Evolutionary conservation across 1,140 invertebrate species (phyloP).

Genomic region (Drosophila mojavensis): DNA sequence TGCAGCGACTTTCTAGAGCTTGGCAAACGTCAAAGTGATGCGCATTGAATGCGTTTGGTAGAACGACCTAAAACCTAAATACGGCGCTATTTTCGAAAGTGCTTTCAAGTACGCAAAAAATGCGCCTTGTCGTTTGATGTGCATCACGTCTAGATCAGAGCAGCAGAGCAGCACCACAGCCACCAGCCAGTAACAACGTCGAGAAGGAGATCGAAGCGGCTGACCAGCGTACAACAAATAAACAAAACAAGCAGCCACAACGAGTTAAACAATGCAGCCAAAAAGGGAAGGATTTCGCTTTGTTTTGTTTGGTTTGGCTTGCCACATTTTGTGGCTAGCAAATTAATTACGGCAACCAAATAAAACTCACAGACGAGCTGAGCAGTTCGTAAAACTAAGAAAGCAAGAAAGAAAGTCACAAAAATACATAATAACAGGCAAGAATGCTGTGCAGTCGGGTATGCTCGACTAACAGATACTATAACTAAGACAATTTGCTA

Average conservation of each 20-base stretch:
- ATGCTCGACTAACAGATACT: neutral
- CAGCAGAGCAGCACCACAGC: neutral
- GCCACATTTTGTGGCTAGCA: slow-evolving; percentile 48
- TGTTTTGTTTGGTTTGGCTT: neutral
- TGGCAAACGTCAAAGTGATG: slow-evolving; percentile 65
- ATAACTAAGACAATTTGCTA: neutral
- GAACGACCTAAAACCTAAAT: slow-evolving; percentile 68
- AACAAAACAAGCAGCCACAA: slow-evolving; percentile 54
- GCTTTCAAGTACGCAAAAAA: slow-evolving; percentile 58
- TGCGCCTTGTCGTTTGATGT: slow-evolving; percentile 55
- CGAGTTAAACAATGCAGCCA: slow-evolving; percentile 50
- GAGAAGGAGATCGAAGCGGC: slow-evolving; percentile 16
- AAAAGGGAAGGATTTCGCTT: slow-evolving; percentile 38
- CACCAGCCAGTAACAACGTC: too few species aligned
- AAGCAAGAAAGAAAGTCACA: slow-evolving; percentile 50
- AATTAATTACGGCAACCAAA: slow-evolving; percentile 68
- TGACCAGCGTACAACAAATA: slow-evolving; percentile 56
- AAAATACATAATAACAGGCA: slow-evolving; percentile 23
- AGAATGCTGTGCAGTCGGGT: neutral
- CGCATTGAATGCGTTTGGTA: slow-evolving; percentile 60
- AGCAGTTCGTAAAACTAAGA: slow-evolving; percentile 6
- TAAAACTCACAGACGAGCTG: slow-evolving; percentile 34
- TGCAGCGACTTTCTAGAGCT: slow-evolving; percentile 40
- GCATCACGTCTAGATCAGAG: slow-evolving; percentile 25
- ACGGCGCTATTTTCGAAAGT: slow-evolving; percentile 62